Evolutionary conservation across 2,888 invertebrate genomes (phyloP).

Genomic region (Notodonta dromedarius): DNA sequence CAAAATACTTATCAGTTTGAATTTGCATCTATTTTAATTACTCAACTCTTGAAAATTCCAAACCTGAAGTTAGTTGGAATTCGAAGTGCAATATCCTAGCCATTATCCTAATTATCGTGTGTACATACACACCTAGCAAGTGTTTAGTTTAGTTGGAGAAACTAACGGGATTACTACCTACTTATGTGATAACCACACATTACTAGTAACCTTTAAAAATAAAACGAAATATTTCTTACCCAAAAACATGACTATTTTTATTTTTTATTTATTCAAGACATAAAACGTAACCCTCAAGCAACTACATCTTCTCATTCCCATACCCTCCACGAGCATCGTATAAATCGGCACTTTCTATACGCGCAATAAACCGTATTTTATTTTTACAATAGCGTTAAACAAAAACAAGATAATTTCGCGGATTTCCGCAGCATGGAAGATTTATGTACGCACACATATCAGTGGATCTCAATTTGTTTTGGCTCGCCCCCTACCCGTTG

Average conservation of each 20-base stretch:
- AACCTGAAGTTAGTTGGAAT: no score
- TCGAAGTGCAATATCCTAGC: no score
- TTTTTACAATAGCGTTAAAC: conserved; percentile 34
- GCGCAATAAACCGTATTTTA: conserved; percentile 11
- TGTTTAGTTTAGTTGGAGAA: no score
- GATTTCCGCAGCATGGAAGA: conserved; percentile 42
- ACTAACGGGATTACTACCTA: no score
- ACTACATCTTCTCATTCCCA: not conserved
- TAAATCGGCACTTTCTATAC: not conserved
- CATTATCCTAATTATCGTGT: no score
- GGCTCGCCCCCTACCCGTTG: conserved; percentile 16
- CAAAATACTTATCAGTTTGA: no score
- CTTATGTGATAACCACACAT: no score
- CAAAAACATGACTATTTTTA: not conserved
- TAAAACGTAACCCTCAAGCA: not conserved
- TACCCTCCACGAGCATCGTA: not conserved
- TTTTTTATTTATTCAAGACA: not conserved
- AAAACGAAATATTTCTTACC: no score
- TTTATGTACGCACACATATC: conserved; percentile 58
- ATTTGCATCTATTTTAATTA: no score
- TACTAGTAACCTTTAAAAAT: no score
- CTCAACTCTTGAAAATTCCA: no score
- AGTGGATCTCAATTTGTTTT: conserved; percentile 49
- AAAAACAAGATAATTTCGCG: conserved; percentile 47
- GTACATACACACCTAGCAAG: no score